These are phyloP conservation scores for Stegodyphus mimosarum DNA, from an alignment of 1,140 invertebrate species.

Conservation along the genomic window DNA sequence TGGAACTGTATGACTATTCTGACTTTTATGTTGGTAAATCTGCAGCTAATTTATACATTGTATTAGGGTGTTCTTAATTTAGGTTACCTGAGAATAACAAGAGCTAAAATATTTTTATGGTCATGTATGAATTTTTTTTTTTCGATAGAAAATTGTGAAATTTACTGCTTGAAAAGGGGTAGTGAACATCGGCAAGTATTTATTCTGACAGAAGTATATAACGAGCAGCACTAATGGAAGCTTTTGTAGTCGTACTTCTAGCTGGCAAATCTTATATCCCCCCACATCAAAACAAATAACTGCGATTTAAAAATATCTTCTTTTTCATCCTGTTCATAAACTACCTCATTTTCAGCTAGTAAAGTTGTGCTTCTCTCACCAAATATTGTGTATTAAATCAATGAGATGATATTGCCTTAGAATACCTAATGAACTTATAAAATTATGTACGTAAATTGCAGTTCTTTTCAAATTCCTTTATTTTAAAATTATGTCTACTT, in stretches of 20 bases:
- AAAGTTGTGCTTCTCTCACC: background rate
- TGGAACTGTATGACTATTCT: background rate
- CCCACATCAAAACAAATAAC: background rate
- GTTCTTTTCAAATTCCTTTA: no score
- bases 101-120: no score
- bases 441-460: no score
- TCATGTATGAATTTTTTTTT: background rate
- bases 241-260: constrained; percentile 47
- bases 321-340: constrained; percentile 39
- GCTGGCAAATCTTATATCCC: constrained; percentile 18
- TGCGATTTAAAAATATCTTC: constrained; percentile 20
- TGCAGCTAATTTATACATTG: constrained; percentile 51
- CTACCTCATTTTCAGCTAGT: constrained; percentile 54
- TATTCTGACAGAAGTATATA: constrained; percentile 16
- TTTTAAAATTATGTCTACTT: no score
- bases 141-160: background rate
- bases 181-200: constrained; percentile 35
- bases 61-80: background rate
- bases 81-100: no score
- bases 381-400: background rate
- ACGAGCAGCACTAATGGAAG: constrained; percentile 16
- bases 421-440: background rate
- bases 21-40: constrained; percentile 22
- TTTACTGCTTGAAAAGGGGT: constrained; percentile 11
- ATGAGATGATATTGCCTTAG: background rate